Evolutionary conservation across 2,888 invertebrate genomes (phyloP).

Genomic region (Schizotus pectinicornis): DNA sequence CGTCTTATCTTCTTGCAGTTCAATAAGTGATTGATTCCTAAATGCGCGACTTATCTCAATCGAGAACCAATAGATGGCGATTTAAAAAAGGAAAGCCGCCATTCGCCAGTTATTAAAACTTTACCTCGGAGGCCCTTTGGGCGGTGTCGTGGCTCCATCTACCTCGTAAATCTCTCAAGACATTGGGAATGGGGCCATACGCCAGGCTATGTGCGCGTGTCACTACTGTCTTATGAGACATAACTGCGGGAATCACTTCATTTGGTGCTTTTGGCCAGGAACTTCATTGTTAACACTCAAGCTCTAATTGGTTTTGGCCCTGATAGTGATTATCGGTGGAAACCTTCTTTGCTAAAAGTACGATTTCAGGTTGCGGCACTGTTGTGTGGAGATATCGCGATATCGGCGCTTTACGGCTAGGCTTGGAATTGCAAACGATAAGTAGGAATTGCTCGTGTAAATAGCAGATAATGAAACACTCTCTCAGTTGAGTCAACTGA

Average conservation of each 20-base stretch:
- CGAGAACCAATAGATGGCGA: neutral
- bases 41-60: neutral
- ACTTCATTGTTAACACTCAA: neutral
- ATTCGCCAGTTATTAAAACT: too few species aligned
- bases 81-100: neutral
- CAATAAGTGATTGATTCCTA: neutral
- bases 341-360: too few species aligned
- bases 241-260: neutral
- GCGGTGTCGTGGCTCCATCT: conserved; percentile 39
- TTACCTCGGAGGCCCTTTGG: conserved; percentile 36
- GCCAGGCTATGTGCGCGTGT: conserved; percentile 30
- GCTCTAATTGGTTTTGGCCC: neutral
- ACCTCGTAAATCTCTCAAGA: conserved; percentile 46
- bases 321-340: too few species aligned
- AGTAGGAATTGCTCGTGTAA: too few species aligned
- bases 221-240: conserved; percentile 21
- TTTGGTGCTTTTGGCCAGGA: neutral
- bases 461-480: too few species aligned
- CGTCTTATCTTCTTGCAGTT: neutral
- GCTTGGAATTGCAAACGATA: too few species aligned
- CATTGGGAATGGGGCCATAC: conserved; percentile 45
- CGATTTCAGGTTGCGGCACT: too few species aligned
- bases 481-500: too few species aligned
- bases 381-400: too few species aligned
- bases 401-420: too few species aligned